Evolutionary conservation across 2,888 invertebrate species (phyloP), one percentile per base, ranked within the genome.

Genomic region (Plagodis pulveraria): DNA sequence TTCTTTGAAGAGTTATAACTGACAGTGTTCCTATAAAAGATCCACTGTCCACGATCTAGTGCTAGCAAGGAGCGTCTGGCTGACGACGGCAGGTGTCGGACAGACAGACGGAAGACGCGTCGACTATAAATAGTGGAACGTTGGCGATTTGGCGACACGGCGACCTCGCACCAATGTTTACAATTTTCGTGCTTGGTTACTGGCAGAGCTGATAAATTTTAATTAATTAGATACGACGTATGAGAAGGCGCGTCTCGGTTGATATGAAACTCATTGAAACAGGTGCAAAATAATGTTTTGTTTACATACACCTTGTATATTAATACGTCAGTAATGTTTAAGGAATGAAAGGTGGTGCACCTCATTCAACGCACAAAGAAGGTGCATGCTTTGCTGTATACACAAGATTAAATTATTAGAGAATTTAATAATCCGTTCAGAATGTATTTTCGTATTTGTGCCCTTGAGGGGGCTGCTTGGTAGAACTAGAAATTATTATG

Each of bases 51-150:
- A 66, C 58, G 70, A 70, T 72, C 67, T 66, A 66, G 66, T 69
- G 73, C 74, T 71, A 70, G 67, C 74, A 75, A 70, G 74, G 70
- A 69, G 68, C 69, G 73, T 70, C 71, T 73, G 69, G 58, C 65
- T 67, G 66, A 77, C 76, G 77, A 72, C 75, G 77, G 87, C 89
- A 89, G 87, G 87, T 89, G 88, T 82, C 81, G 72, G 77, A 80
- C 83, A 89, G 89, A 90, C 89, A 84, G 87, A 86, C 89, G 90
- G 89, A 90, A 90, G 88, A 88, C 88, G 84, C 81, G 70, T 68
- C 76, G 73, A 63, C 82, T 90, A 90, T 82, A 85, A 89, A 90
- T 91, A 91, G 86, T 73, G 71, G 74, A 79, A 78, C 80, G 84
- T 81, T 86, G 83, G 87, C 85, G 81, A 86, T 84, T 89, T 87